Base-by-base conservation (phyloP, 2,888 invertebrate species). In the Apodemia zela region DNA sequence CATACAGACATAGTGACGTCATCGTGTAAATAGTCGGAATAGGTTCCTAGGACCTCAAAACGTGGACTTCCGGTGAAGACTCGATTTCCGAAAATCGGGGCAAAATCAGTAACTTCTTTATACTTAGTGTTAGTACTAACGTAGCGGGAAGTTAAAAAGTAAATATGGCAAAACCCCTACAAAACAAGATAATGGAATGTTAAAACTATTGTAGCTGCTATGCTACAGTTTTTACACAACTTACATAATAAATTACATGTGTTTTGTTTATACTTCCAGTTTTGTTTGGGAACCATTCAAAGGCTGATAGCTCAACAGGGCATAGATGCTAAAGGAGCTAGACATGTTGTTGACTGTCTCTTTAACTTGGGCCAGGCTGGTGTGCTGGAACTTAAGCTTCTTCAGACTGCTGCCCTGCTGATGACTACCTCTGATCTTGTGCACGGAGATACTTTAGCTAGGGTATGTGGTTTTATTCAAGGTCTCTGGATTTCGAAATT, bases 391-490 rank as follows among this genome's bases (percentile, higher is more conserved):
- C 95, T 99, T 18, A 98, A 98, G 93, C 94, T 99, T 66, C 92
- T 99, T 61, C 99, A 99, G 88, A 99, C 98, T 0, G 97, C 98
- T 15, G 98, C 99, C 0, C 88, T 99, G 29, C 89, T 99, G 64
- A 94, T 99, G 68, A 99, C 98, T 58, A 98, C 98, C n/a, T 99
- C 98, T 70, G 95, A 97, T 66, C 93, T 98, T 62, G 98, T 99
- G 45, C 98, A 97, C 81, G 98, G 98, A 62, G 98, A 98, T 75
- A 96, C 97, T 5, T 90, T 99, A 67, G 97, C 99, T 25, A 97
- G 97, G 93, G 98, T 98, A 79, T 86, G 93, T 70, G 15, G 59
- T n/a, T 51, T 61, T 63, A 58, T 21, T 42, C 42, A 42, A 42
- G 5, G 15, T 15, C 15, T 42, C 15, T 42, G 5, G 13, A 38